Evolutionary conservation across 2,888 invertebrate genomes (phyloP), one percentile per base, ranked within the genome.

Genomic region (Andrena dorsata): DNA sequence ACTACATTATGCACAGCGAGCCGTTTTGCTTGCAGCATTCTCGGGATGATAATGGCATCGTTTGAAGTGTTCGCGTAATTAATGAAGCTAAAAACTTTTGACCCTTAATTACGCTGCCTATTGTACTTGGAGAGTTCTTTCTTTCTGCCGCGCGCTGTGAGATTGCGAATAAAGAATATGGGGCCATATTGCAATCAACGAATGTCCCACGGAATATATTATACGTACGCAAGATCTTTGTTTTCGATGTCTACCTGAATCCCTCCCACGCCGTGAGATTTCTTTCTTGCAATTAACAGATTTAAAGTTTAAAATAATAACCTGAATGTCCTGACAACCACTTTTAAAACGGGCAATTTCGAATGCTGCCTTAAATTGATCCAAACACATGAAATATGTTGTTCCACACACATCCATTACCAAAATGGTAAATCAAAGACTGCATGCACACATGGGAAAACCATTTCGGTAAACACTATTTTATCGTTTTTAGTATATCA

Each of bases 11-110:
- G 80, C 83, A 80, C 60, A 82, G 83, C 56, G 80, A 71, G 75
- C 71, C 74, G 73, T 83, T 87, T 83, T 82, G 71, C 80, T 79
- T 64, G 87, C 79, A 86, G 85, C 82, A 85, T 80, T 87, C 80
- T 80, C 74, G 70, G 78, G 80, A 83, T 85, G 84, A 88, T 88
- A 88, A 88, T 88, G 85, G 86, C 83, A 70, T 79, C 88, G 82
- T 85, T 88, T 86, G 77, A 86, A 88, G 78, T 84, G 84, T 85
- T 88, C 75, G 76, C 82, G 87, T 88, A 88, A 88, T 88, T 88
- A 88, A 86, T 81, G 86, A 81, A 86, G 82, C 87, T 83, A 87
- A 84, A 88, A 88, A 88, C 83, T 88, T 85, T 80, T 83, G 84
- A 83, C 85, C 81, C 78, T 84, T 83, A 88, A 88, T 88, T 88